These are phyloP conservation scores for Stenurella melanura DNA, from an alignment of 2,888 invertebrate species.

Conservation along the genomic window DNA sequence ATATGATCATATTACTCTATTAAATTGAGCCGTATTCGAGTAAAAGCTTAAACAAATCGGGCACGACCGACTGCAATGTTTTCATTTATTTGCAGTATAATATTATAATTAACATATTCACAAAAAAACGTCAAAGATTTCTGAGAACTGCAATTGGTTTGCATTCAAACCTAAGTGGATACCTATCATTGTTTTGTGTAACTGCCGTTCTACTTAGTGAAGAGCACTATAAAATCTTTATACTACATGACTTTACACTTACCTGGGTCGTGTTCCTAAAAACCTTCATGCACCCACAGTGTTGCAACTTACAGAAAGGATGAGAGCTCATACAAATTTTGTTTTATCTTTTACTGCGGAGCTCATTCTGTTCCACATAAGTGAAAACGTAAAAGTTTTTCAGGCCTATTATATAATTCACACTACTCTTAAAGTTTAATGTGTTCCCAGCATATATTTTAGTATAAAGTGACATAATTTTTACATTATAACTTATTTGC, in stretches of 20 bases:
- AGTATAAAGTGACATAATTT: slow-evolving; percentile 26
- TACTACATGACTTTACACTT: slow-evolving; percentile 64
- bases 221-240: slow-evolving; percentile 42
- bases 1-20: no score
- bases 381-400: slow-evolving; percentile 30
- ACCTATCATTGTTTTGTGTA: neutral
- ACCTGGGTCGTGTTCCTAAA: slow-evolving; percentile 54
- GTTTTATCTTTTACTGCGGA: slow-evolving; percentile 23
- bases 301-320: slow-evolving; percentile 17
- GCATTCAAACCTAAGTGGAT: no score
- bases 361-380: slow-evolving; percentile 10
- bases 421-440: slow-evolving; percentile 26
- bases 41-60: no score
- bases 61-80: no score
- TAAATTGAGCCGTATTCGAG: no score
- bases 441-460: slow-evolving; percentile 19
- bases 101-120: no score
- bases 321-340: slow-evolving; percentile 28
- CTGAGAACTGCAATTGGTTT: no score
- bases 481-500: slow-evolving; percentile 10
- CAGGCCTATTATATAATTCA: slow-evolving; percentile 26
- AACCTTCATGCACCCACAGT: slow-evolving; percentile 49
- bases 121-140: no score
- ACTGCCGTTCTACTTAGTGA: neutral
- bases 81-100: no score